A percentile compares a stretch with the other conserved stretches of the same genome.
Conservation (phyloP, 2,113 vertebrate genomes). For the Stigmatopora nigra region DNA sequence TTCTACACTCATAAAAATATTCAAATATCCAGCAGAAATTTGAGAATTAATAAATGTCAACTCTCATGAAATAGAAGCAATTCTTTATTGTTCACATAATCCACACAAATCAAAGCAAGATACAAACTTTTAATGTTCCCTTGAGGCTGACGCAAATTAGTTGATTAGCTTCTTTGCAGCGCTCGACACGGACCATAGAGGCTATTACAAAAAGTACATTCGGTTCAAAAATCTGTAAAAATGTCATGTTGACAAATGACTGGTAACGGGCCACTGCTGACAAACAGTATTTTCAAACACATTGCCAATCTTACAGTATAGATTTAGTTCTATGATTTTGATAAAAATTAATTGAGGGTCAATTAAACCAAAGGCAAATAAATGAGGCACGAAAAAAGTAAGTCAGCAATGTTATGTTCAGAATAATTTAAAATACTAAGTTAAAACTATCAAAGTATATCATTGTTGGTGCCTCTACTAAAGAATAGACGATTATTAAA, state of each 20-base stretch:
- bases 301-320: not conserved
- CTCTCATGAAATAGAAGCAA: not conserved
- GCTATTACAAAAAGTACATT: slow-evolving; percentile 30
- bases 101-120: slow-evolving; percentile 6
- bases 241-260: slow-evolving; percentile 12
- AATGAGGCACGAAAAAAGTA: not conserved
- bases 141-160: not conserved
- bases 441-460: not conserved
- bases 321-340: not conserved
- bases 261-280: slow-evolving; percentile 18
- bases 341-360: slow-evolving; percentile 16
- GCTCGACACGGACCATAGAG: not conserved
- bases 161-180: not conserved
- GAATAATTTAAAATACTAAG: not conserved
- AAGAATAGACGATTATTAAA: not conserved
- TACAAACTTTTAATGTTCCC: not conserved
- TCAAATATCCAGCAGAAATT: too few species aligned
- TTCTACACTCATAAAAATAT: not conserved
- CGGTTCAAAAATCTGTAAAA: slow-evolving; percentile 44
- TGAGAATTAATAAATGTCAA: not conserved
- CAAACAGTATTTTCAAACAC: slow-evolving; percentile 24
- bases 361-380: not conserved
- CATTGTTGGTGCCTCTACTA: not conserved
- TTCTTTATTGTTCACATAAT: not conserved
- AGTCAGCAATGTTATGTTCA: not conserved